phyloP scores from a whole-genome alignment of 2,888 invertebrate species.

The Dynastes maya region DNA sequence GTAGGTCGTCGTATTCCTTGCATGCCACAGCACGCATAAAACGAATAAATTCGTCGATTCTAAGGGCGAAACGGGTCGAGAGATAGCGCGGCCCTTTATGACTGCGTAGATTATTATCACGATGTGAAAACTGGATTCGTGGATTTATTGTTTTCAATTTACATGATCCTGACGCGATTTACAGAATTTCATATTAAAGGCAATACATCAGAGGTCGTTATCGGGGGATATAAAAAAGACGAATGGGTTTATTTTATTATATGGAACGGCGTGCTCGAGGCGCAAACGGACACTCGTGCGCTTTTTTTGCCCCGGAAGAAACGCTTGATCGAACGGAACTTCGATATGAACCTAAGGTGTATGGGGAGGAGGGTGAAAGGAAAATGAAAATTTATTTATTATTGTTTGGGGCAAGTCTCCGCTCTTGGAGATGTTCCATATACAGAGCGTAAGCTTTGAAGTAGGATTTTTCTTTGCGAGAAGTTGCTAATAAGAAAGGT shows the following conservation, averaged over 20 bases:
- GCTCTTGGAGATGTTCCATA: neutral
- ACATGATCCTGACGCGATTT: conserved; percentile 47
- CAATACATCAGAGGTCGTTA: conserved; percentile 49
- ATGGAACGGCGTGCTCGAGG: neutral
- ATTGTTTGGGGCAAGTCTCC: neutral
- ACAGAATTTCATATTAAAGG: conserved; percentile 47
- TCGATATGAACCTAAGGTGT: neutral
- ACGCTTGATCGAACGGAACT: conserved; percentile 6
- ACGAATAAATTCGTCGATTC: conserved; percentile 25
- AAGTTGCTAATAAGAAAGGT: no score
- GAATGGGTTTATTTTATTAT: conserved; percentile 52
- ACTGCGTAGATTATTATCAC: conserved; percentile 40
- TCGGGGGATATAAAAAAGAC: conserved; percentile 50
- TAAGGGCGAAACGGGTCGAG: conserved; percentile 11
- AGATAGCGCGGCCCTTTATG: conserved; percentile 38
- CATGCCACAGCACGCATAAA: conserved; percentile 15
- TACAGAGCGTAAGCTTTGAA: no score
- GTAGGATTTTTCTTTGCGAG: no score
- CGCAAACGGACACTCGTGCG: neutral
- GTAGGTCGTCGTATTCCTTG: neutral
- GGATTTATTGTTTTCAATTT: conserved; percentile 52
- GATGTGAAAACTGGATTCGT: conserved; percentile 44
- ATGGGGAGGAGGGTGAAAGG: neutral
- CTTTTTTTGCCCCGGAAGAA: neutral
- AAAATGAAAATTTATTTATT: conserved; percentile 20